phyloP scores from a whole-genome alignment of 2,113 vertebrate species.

The Carassius carassius region DNA sequence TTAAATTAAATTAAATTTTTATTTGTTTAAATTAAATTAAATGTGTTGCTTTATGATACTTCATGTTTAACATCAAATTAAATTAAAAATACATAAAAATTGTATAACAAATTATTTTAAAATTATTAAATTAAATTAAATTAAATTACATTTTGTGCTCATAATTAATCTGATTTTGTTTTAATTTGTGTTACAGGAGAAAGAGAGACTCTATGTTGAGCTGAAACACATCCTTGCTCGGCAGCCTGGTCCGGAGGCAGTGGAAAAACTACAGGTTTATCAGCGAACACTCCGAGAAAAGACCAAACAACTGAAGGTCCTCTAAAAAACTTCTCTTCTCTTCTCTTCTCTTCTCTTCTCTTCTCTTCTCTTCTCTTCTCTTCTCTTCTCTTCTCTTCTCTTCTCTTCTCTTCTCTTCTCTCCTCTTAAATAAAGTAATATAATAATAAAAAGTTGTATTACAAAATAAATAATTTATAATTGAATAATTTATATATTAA shows the following conservation, averaged over 20 bases:
- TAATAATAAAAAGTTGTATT: background rate
- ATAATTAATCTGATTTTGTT: background rate
- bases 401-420: background rate
- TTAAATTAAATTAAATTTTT: no score
- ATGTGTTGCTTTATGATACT: no score
- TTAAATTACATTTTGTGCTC: no score
- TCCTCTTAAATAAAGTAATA: background rate
- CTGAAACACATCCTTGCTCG: conserved; percentile 85
- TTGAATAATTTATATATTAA: no score
- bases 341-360: no score
- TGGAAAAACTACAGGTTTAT: conserved; percentile 85
- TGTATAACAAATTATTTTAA: no score
- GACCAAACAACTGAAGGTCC: conserved; percentile 89
- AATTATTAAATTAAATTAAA: no score
- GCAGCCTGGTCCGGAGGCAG: conserved; percentile 87
- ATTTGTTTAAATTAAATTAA: no score
- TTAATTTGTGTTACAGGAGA: conserved; percentile 77
- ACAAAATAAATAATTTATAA: background rate
- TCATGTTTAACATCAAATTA: no score
- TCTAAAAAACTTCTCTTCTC: background rate
- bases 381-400: no score
- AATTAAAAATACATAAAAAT: no score
- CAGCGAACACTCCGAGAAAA: conserved; percentile 80
- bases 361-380: background rate
- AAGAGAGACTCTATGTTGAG: conserved; percentile 91